Base-by-base conservation (phyloP, 2,888 invertebrate genomes). In the Scaptomyza tumidula region DNA sequence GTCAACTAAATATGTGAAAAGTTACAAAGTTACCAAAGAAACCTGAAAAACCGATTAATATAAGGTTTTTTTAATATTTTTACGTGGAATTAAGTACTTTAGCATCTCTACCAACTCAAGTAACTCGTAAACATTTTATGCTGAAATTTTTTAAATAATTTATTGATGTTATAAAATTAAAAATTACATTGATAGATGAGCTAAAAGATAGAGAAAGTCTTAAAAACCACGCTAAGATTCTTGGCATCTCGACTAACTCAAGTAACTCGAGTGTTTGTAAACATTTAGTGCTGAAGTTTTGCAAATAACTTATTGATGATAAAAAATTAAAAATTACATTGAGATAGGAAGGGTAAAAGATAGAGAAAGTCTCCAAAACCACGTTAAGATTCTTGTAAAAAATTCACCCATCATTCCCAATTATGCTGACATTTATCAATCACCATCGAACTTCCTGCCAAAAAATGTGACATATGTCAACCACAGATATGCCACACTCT, bases 401-500 rank as follows among this genome's bases (percentile, higher is more conserved):
- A n/a, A n/a, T n/a, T n/a, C 24, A 5, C 24, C 24, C 19, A 33
- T 2, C 10, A n/a, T 14, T 14, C 7, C 2, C 4, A 13, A 11
- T 11, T 33, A 35, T 49, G 56, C 16, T 7, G 2, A 31, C 54
- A 54, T 35, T 75, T 24, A 61, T 68, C 54, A 50, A 75, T 81
- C 62, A 79, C 6, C 37, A 54, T 65, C 31, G 46, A 11, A 49
- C 45, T 64, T 53, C 49, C 49, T 53, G 6, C 33, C 19, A 41
- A 27, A 6, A 6, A 41, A 29, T 19, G 19, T 24, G 24, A 6
- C 50, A 35, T 50, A 58, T 65, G 70, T 75, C 78, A 65, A 10
- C 9, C 63, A 19, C 37, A 60, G 33, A 61, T 50, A 53, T 65
- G 75, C 62, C 79, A 56, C 57, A 54, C 66, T 72, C 39, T 63